Percentiles rank a stretch among this genome's conserved stretches.
Evolutionary conservation across 2,113 vertebrate species (phyloP).

Genomic region (Callopanchax toddi): DNA sequence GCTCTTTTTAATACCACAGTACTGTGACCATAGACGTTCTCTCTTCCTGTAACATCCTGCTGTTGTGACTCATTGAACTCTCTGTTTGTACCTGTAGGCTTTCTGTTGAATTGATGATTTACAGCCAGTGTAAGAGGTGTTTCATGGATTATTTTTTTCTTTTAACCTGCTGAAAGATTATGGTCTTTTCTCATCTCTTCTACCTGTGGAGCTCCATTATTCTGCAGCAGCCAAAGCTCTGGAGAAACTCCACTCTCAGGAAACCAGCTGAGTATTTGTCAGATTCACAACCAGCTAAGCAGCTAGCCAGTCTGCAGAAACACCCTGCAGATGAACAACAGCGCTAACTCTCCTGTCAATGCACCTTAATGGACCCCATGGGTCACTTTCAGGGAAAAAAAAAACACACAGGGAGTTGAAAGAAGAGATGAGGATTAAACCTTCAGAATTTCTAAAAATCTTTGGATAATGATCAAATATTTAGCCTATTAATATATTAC

Average conservation of each 20-base stretch:
- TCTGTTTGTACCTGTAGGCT: not conserved
- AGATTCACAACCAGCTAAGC: not conserved
- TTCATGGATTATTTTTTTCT: conserved; percentile 6
- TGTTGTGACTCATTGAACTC: conserved; percentile 6
- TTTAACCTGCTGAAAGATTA: conserved; percentile 4
- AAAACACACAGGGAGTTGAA: no score
- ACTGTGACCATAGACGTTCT: conserved; percentile 15
- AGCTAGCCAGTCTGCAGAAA: not conserved
- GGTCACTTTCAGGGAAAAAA: no score
- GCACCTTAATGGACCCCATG: no score
- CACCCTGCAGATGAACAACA: not conserved
- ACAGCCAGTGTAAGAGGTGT: conserved; percentile 4
- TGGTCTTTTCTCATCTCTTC: conserved; percentile 6
- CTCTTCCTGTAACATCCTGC: not conserved
- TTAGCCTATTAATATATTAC: no score
- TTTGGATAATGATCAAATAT: no score
- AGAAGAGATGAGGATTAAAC: no score
- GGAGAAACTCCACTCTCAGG: not conserved
- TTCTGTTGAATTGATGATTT: conserved; percentile 6
- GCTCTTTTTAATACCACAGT: not conserved
- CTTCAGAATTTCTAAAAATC: no score
- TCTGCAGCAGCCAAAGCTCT: not conserved
- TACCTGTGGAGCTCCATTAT: conserved; percentile 37
- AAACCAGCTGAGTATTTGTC: not conserved
- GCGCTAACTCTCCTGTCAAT: not conserved